Base-by-base conservation (phyloP, 2,113 vertebrate species). In the Daphoenositta chrysoptera region DNA sequence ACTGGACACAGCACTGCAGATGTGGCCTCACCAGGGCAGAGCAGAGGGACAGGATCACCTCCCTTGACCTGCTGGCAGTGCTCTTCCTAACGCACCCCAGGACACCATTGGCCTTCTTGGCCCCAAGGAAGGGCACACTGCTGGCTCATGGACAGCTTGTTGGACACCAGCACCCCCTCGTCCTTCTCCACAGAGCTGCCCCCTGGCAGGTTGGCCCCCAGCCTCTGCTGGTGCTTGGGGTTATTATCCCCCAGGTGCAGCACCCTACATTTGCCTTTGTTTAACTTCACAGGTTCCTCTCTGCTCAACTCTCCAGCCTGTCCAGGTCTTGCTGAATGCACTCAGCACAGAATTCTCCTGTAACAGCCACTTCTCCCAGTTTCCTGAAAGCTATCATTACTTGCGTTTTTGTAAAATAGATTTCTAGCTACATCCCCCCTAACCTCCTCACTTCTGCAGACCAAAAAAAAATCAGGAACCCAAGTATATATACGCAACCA, bases 1-100 rank as follows among this genome's bases (percentile, higher is more conserved):
- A 13, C 24, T 54, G 40, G 19, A 30, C 54, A 45, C 15, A 61
- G 23, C 33, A 28, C 15, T 39, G 10, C 54, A 69, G 39, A 7
- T 30, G 20, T 35, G 50, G 39, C 37, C 61, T 42, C 51, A 22
- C 2, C 42, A 56, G 66, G 48, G 35, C 65, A 35, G 48, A 64
- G 48, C 0, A 35, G 65, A 80, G 48, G n/a, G 57, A 9, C 21
- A 56, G 66, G 35, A 35, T 27, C 57, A 12, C 9, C 17, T 48
- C 35, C 30, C 48, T 15, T 6, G 0, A 31, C 31, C 57, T 80
- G 24, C 48, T 40, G 65, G 40, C 24, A 40, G 0, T 18, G 26
- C 2, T 35, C 2, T 48, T 9, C 5, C 30, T 12, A 5, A 35
- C 8, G 24, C 2, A 9, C 1, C 20, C 16, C 48, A 54, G 3